Base-by-base conservation (phyloP, 2,797 vertebrate species). In the Gymnoscopelus braueri region DNA sequence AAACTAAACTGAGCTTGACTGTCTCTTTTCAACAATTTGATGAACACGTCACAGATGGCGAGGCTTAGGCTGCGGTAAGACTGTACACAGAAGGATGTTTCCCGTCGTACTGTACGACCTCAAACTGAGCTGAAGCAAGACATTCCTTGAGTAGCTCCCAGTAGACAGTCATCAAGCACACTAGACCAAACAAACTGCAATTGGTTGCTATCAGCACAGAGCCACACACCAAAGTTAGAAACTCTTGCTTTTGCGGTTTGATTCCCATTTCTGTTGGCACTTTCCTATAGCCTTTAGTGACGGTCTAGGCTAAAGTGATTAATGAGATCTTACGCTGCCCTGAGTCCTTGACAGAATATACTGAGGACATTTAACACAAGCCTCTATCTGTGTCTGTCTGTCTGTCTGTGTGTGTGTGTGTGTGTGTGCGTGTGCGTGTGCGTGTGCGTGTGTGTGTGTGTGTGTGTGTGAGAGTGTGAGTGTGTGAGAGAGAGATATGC, bases 281-380 rank as follows among this genome's bases (percentile, higher is more conserved):
- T 58, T 72, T 66, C 29, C n/a, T 67, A 35, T 35, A 64, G 81
- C 72, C 66, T 78, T 71, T 75, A 71, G 75, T 69, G 79, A 81
- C 53, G 60, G 51, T 63, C 50, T 10, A 19, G 7, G 50, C 62
- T 26, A 79, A 75, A 87, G 78, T 82, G 66, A 90, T 83, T 83
- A 14, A 47, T 88, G 81, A 86, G 75, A 88, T 83, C 80, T 74
- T 79, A 81, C 74, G n/a, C 58, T 1, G 82, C 75, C 84, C 64
- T 8, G 65, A 84, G 80, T 84, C 72, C 12, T 49, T 49, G 44
- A 23, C 68, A 76, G 78, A 64, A 73, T 2, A 62, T 58, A 72
- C 29, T 15, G 15, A 76, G 72, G 77, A 70, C 77, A 61, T 79
- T 79, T 76, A 69, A 67, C 69, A 14, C 52, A 79, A 14, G 15